These are phyloP conservation scores for Troides oblongomaculatus DNA, from an alignment of 2,888 invertebrate genomes.

Conservation along the genomic window DNA sequence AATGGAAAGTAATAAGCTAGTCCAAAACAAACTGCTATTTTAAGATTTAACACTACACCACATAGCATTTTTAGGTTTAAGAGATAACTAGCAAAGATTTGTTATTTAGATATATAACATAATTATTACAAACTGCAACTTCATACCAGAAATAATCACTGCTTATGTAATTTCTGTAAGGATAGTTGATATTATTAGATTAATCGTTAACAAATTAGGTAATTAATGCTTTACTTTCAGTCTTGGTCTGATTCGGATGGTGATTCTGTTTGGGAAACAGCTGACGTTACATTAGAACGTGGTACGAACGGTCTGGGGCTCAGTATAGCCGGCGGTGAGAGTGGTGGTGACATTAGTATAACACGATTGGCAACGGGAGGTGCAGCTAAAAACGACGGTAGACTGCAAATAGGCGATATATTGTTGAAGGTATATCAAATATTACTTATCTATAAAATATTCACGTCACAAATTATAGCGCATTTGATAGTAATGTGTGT, in stretches of 20 bases:
- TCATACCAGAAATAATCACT: no score
- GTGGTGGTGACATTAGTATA: conserved; percentile 97
- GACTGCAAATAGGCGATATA: conserved; percentile 96
- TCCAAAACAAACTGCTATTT: neutral
- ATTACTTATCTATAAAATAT: neutral
- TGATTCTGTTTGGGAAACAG: conserved; percentile 94
- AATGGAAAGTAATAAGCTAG: neutral
- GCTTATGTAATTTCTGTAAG: no score
- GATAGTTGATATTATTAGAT: neutral
- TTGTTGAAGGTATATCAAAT: conserved; percentile 83
- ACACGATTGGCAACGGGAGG: conserved; percentile 97
- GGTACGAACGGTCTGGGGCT: conserved; percentile 95
- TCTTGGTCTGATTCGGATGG: conserved; percentile 59
- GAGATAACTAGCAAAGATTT: no score
- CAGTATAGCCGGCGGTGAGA: conserved; percentile 99
- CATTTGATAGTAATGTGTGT: neutral
- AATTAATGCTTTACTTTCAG: conserved; percentile 10
- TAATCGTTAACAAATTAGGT: neutral
- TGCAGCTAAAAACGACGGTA: conserved; percentile 91
- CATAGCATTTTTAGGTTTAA: neutral
- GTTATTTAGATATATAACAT: no score
- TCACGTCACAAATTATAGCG: neutral
- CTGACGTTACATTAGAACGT: conserved; percentile 94
- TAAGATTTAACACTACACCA: neutral
- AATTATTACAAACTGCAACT: no score